phyloP scores from a whole-genome alignment of 2,888 invertebrate genomes.

The Pegoplata infirma region DNA sequence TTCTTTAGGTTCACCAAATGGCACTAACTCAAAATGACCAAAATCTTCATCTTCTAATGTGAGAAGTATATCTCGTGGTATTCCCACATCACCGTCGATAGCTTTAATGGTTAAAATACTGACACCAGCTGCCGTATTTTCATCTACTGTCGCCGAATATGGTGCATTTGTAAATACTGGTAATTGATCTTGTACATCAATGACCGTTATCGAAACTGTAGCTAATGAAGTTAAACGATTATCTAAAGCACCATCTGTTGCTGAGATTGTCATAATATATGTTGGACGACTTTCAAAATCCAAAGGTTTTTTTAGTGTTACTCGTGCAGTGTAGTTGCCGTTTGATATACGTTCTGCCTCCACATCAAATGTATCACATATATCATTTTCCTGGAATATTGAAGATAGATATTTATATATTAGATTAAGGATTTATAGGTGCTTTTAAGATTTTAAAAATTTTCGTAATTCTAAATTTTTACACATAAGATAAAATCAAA shows the following conservation, averaged over 20 bases:
- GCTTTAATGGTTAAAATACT: slow-evolving; percentile 86
- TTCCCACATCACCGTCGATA: slow-evolving; percentile 89
- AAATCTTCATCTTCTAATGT: slow-evolving; percentile 84
- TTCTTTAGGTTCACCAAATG: slow-evolving; percentile 78
- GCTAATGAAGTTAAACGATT: slow-evolving; percentile 84
- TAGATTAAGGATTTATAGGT: too few relatives aligned
- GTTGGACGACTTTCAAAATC: slow-evolving; percentile 89
- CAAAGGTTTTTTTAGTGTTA: slow-evolving; percentile 83
- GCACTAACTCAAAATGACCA: slow-evolving; percentile 83
- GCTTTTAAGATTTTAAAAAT: too few relatives aligned
- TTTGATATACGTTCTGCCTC: slow-evolving; percentile 82
- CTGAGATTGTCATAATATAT: slow-evolving; percentile 84
- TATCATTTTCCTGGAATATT: slow-evolving; percentile 80
- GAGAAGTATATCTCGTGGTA: slow-evolving; percentile 83
- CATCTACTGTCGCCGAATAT: slow-evolving; percentile 86
- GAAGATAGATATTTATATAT: not conserved
- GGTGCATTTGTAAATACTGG: slow-evolving; percentile 90
- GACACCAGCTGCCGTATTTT: slow-evolving; percentile 84
- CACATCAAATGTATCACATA: slow-evolving; percentile 85
- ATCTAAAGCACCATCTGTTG: slow-evolving; percentile 82
- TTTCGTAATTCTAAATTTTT: too few relatives aligned
- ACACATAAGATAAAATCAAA: too few relatives aligned
- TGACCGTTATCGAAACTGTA: slow-evolving; percentile 85
- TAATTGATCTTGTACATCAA: slow-evolving; percentile 90
- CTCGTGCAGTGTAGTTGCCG: slow-evolving; percentile 84